Evolutionary conservation across 92 coral and sea anemone species (phyloP).

Genomic region (Epizoanthus ramosus): DNA sequence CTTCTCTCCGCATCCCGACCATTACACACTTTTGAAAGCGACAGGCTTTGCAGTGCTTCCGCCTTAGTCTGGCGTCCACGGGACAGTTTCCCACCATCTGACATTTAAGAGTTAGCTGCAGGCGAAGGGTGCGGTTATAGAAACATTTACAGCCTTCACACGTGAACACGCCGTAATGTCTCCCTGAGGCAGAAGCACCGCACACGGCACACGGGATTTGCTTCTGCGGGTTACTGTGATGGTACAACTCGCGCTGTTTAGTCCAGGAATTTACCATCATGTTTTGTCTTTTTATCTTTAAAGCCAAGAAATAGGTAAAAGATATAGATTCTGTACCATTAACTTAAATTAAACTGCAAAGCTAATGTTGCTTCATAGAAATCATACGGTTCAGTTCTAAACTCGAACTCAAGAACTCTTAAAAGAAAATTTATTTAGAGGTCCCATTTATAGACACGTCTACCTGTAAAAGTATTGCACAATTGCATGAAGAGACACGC

Average conservation of each 20-base stretch:
- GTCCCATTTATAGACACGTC: slow-evolving; percentile 16
- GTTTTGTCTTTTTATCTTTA: neutral
- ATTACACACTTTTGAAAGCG: slow-evolving; percentile 26
- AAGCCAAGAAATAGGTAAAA: neutral
- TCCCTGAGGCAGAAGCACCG: slow-evolving; percentile 3
- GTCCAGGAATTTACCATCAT: neutral
- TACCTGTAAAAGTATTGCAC: slow-evolving; percentile 15
- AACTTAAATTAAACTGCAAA: too few species aligned
- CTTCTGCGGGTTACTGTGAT: neutral
- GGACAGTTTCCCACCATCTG: slow-evolving; percentile 1
- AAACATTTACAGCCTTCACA: slow-evolving; percentile 35
- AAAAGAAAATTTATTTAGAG: neutral
- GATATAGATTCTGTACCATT: neutral
- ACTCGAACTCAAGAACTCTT: neutral
- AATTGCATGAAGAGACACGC: neutral
- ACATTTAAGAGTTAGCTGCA: neutral
- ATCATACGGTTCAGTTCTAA: neutral
- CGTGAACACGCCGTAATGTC: slow-evolving; percentile 31
- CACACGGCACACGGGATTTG: slow-evolving; percentile 31
- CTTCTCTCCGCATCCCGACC: slow-evolving; percentile 31
- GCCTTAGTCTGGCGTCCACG: neutral
- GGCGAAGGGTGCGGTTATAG: slow-evolving; percentile 6
- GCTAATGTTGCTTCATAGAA: too few species aligned
- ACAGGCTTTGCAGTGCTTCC: slow-evolving; percentile 21
- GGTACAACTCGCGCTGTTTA: slow-evolving; percentile 12